phyloP scores from a whole-genome alignment of 53 echinoderm and acorn worm genomes.

The Zoroaster sp. region DNA sequence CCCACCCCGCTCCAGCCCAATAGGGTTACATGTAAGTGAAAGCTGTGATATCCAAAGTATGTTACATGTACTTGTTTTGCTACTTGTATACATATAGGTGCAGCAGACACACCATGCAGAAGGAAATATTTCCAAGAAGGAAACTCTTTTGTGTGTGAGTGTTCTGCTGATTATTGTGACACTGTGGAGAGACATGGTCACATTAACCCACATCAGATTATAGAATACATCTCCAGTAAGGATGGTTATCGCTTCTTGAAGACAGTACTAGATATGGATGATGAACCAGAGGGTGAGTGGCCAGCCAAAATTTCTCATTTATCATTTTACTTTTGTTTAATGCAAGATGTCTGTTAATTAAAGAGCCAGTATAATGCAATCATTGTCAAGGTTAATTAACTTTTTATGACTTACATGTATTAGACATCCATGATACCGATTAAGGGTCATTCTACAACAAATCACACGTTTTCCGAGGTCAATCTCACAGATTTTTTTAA shows the following conservation, averaged over 20 bases:
- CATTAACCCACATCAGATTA: background rate
- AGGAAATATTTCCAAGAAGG: slow-evolving; percentile 47
- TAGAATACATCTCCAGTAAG: slow-evolving; percentile 53
- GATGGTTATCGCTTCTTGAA: slow-evolving; percentile 59
- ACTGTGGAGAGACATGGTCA: slow-evolving; percentile 59
- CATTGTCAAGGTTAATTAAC: too few species aligned
- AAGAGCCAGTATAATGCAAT: too few species aligned
- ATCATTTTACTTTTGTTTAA: too few species aligned
- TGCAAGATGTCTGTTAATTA: too few species aligned
- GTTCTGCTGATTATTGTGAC: slow-evolving; percentile 74
- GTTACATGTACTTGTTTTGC: background rate
- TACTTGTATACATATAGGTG: background rate
- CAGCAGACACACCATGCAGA: slow-evolving; percentile 65
- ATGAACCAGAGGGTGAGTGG: background rate
- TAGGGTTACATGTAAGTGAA: background rate
- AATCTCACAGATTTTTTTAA: too few species aligned
- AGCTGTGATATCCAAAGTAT: background rate
- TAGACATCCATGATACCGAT: too few species aligned
- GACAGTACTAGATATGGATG: background rate
- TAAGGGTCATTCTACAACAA: too few species aligned
- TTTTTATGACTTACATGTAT: too few species aligned
- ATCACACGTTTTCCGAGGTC: too few species aligned
- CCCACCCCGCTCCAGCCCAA: too few species aligned
- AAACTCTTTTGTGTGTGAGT: slow-evolving; percentile 78
- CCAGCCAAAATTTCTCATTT: too few species aligned